Evolutionary conservation across 1,140 invertebrate genomes (phyloP), one percentile per base, ranked within the genome.

Genomic region (Aphis craccivora): DNA sequence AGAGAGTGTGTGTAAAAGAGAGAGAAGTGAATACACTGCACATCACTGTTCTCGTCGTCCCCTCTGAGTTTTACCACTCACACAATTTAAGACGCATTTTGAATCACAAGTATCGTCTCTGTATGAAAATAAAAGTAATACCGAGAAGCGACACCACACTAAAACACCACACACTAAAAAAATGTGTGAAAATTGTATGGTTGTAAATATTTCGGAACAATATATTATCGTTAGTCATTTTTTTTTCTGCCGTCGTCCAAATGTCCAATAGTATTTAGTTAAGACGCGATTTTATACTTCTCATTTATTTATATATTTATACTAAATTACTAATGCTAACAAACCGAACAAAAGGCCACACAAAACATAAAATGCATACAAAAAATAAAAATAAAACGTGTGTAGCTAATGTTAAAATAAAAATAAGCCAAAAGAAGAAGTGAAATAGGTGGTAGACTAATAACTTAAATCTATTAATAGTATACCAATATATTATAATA

Each of bases 71-170:
- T 8, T 35, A 37, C 8, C 87, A n/a, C 43, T 7, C 1, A 20
- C n/a, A 51, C 48, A 53, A 87, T 53, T 53, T 55, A 89, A 89
- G 88, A 89, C 23, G 35, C 22, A 30, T 51, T 89, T 37, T 55
- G 88, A 89, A 89, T 55, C 51, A 40, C 9, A 40, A 55, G 22
- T 40, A 9, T 89, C 45, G 5, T 51, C 5, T 51, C 9, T 53
- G 23, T 37, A 53, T 89, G 51, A 55, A 89, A 55, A 89, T 55
- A 55, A 55, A 89, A 89, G 35, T 55, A 55, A 89, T 55, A 40
- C 51, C 9, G 22, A 89, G 20, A 18, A 89, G 9, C 45, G 8
- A 51, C 48, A 11, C 14, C 4, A 23, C 40, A 25, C 6, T 25
- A 0, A 76, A 5, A 45, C 4, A 45, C 43, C 6, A 45, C 43